phyloP scores from a whole-genome alignment of 2,113 vertebrate species.

The Psettodes erumei region DNA sequence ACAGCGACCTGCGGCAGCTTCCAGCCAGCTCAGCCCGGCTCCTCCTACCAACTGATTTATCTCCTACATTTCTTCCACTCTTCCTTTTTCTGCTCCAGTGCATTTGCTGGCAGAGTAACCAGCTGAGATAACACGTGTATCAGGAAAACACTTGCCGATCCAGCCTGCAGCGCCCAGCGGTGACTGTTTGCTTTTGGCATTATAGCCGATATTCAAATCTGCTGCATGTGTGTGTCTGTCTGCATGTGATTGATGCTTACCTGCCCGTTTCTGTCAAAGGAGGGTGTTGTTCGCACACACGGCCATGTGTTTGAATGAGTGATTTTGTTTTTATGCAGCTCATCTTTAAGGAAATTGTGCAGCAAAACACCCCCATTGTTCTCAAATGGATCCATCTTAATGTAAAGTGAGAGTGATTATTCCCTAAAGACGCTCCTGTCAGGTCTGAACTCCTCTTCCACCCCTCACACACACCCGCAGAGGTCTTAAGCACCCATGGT shows the following conservation, averaged over 20 bases:
- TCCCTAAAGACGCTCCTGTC: conserved; percentile 53
- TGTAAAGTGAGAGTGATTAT: conserved; percentile 61
- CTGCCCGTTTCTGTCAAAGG: neutral
- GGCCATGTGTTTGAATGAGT: neutral
- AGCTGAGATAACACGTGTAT: conserved; percentile 60
- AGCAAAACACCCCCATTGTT: conserved; percentile 32
- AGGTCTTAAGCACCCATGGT: conserved; percentile 59
- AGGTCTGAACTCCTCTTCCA: conserved; percentile 34
- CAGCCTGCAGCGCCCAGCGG: conserved; percentile 16
- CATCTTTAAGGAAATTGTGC: neutral
- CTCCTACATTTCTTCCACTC: conserved; percentile 26
- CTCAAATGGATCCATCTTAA: conserved; percentile 37
- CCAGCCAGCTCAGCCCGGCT: conserved; percentile 18
- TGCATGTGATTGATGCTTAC: neutral
- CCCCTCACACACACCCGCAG: conserved; percentile 29
- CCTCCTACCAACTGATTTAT: conserved; percentile 51
- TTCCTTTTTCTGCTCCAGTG: conserved; percentile 34
- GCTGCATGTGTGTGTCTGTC: neutral
- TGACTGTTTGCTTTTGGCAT: conserved; percentile 33
- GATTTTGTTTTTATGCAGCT: conserved; percentile 1
- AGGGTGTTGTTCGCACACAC: neutral
- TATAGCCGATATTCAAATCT: conserved; percentile 41
- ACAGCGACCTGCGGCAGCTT: conserved; percentile 34
- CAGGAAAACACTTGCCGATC: conserved; percentile 39
- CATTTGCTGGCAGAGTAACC: conserved; percentile 45